Base-by-base conservation (phyloP, 1,140 invertebrate species). In the Caenorhabditis tropicalis region DNA sequence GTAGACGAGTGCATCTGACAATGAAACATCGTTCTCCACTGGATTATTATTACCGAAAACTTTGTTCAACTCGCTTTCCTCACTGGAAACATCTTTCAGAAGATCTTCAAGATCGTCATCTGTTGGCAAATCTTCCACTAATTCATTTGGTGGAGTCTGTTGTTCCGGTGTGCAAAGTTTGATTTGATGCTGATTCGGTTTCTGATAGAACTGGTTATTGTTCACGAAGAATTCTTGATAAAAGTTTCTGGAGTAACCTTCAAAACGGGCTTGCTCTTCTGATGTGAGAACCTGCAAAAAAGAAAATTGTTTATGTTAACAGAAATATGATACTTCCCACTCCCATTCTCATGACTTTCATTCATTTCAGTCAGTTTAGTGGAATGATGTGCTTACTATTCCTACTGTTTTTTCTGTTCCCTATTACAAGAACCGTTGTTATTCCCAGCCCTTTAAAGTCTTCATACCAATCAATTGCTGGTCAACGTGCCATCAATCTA, bases 211-310 rank as follows among this genome's bases (percentile, higher is more conserved):
- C 31, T 65, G 58, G 16, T 12, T 12, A 36, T 36, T 33, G 58
- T 46, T n/a, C n/a, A n/a, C n/a, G n/a, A n/a, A 74, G 81, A 89
- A 89, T 81, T 87, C 88, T 29, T 82, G 79, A 60, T 84, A 89
- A 51, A 88, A 87, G 12, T 58, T 82, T 70, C 88, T 89, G 27
- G 85, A 82, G 33, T 88, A 51, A 39, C 88, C 83, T 43, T 89
- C 87, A 65, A 88, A 89, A 2, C 79, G 87, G 19, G 56, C 85
- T 36, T 39, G 51, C 31, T 89, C 88, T 49, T 89, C 87, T 9
- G 36, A 9, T 10, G 87, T 82, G n/a, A 89, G 81, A 31, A 87
- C 81, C 88, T 89, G 80, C 39, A 43, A 43, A 88, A 89, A 87
- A 49, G 29, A 65, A 65, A 83, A 83, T 81, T 46, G 33, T 48